A percentile compares a stretch with the other conserved stretches of the same genome.
These are phyloP conservation scores for Pterostichus madidus DNA, from an alignment of 2,888 invertebrate genomes.

Conservation along the genomic window DNA sequence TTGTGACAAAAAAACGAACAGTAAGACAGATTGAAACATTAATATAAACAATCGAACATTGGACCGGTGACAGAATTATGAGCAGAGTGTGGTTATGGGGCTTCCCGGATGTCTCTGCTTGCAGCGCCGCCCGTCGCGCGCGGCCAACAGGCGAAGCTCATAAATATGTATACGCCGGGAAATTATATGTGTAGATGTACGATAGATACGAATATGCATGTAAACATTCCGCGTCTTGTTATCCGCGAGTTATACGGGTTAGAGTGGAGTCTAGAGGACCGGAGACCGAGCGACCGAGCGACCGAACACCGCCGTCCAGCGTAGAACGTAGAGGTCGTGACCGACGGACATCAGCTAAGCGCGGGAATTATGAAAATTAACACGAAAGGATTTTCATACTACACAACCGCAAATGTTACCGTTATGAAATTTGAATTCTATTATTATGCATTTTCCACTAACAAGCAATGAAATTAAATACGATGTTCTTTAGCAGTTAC, in stretches of 20 bases:
- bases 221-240: conserved; percentile 77
- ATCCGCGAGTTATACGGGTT: conserved; percentile 73
- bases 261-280: not conserved
- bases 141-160: conserved; percentile 71
- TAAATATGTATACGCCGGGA: conserved; percentile 75
- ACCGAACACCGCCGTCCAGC: conserved; percentile 15
- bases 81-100: conserved; percentile 74
- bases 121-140: conserved; percentile 68
- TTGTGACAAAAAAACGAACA: conserved; percentile 45
- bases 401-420: not conserved
- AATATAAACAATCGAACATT: conserved; percentile 74
- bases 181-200: conserved; percentile 77
- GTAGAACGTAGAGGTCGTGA: conserved; percentile 38
- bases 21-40: conserved; percentile 75
- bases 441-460: not conserved
- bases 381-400: conserved; percentile 31
- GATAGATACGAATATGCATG: conserved; percentile 78
- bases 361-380: conserved; percentile 56
- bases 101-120: conserved; percentile 73
- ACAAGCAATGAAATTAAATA: not conserved
- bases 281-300: no score
- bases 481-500: no score
- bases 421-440: no score
- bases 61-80: conserved; percentile 77
- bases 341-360: conserved; percentile 21